Evolutionary conservation across 2,113 vertebrate genomes (phyloP).

Genomic region (Cygnus buccinator): DNA sequence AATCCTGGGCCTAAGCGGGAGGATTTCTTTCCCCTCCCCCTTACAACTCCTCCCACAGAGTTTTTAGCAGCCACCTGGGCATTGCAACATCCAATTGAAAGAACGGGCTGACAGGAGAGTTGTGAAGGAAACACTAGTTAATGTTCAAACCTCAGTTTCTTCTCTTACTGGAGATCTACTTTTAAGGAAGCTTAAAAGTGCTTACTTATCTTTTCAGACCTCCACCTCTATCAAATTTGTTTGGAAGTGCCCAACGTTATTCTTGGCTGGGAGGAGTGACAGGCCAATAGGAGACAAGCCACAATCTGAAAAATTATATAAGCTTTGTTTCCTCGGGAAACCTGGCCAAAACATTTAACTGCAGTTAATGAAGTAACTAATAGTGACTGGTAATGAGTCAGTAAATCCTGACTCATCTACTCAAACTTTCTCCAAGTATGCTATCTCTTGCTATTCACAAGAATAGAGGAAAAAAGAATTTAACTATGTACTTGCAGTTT

Average conservation of each 20-base stretch:
- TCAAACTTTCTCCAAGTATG: constrained; percentile 41
- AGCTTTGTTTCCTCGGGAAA: constrained; percentile 53
- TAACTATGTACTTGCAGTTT: background rate
- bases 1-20: background rate
- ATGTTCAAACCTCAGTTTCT: background rate
- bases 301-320: constrained; percentile 35
- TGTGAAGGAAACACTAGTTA: background rate
- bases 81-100: background rate
- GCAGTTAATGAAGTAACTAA: constrained; percentile 34
- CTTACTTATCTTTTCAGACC: background rate
- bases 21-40: background rate
- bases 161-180: background rate
- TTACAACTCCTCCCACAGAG: background rate
- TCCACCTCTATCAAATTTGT: background rate
- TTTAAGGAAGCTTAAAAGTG: background rate
- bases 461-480: background rate
- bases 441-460: constrained; percentile 12
- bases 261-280: background rate
- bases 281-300: constrained; percentile 5
- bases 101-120: background rate
- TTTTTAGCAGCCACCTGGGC: background rate
- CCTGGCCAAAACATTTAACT: constrained; percentile 53
- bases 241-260: background rate
- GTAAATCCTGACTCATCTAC: constrained; percentile 46
- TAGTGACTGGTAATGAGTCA: background rate